These are phyloP conservation scores for Hexactinellida sp. DNA, from an alignment of 37 sponge, comb jelly and placozoan species.

Conservation along the genomic window DNA sequence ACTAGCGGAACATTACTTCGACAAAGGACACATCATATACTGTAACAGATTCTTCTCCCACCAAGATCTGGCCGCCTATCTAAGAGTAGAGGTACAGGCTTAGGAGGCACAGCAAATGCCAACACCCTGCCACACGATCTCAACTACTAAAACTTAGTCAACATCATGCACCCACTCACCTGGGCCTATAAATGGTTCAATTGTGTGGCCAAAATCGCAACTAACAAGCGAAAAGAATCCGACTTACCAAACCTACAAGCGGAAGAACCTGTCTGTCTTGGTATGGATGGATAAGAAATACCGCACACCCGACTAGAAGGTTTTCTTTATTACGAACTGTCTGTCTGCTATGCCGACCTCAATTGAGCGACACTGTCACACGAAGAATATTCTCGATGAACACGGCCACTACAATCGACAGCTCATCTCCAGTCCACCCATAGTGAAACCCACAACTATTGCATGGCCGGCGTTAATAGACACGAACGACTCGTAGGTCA, in stretches of 20 bases:
- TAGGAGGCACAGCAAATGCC: not conserved
- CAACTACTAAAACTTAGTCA: not conserved
- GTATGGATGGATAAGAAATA: constrained; percentile 17
- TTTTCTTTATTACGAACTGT: not conserved
- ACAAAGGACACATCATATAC: not conserved
- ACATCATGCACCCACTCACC: not conserved
- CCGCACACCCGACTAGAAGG: not conserved
- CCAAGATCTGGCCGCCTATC: not conserved
- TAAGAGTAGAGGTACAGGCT: not conserved
- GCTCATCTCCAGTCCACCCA: not conserved
- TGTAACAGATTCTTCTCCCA: not conserved
- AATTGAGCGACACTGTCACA: not conserved
- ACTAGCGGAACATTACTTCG: not conserved
- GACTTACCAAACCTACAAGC: not conserved
- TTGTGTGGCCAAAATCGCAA: not conserved
- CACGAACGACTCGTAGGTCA: not conserved
- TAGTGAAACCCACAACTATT: not conserved
- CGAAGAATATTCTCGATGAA: not conserved
- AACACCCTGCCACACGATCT: not conserved
- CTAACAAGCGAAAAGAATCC: not conserved
- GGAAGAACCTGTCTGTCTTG: not conserved
- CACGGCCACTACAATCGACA: not conserved
- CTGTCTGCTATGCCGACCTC: not conserved
- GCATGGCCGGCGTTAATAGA: not conserved
- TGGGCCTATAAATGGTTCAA: not conserved